Base-by-base conservation (phyloP, 2,888 invertebrate species). In the Scelioninae gen. 1 region DNA sequence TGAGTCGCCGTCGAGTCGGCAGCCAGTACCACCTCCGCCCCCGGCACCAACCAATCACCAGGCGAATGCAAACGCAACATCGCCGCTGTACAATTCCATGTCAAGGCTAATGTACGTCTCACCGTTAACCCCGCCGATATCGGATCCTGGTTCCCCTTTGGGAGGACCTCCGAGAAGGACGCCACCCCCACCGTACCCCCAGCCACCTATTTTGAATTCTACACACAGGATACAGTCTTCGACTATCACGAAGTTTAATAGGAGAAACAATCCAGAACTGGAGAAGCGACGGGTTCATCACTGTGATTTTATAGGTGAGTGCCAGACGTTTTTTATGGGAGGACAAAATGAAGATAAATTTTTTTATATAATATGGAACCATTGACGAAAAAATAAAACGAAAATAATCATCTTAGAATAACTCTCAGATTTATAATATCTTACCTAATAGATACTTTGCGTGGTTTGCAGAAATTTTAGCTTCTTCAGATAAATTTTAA, bases 251-350 rank as follows among this genome's bases (percentile, higher is more conserved):
- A 97, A 96, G 91, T 98, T 97, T 93, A 98, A 98, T 93, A 94
- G 98, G 86, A 94, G 98, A 91, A 98, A 98, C 93, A 99, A 99
- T 93, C 98, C 98, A 0, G 98, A 99, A 92, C 93, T 99, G 88
- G 98, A 99, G 93, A 98, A 98, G 93, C 94, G 98, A 87, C 94
- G 99, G 90, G 98, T 98, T 89, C 98, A 99, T 92, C 98, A 97
- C 93, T 99, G 99, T 94, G 97, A 98, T 94, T 98, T 97, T 93
- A 95, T 97, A 92, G 97, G 97, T 97, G 93, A n/a, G n/a, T n/a
- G n/a, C n/a, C n/a, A n/a, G n/a, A n/a, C n/a, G n/a, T n/a, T n/a
- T n/a, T n/a, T n/a, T n/a, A n/a, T n/a, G n/a, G n/a, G n/a, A n/a
- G n/a, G n/a, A n/a, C n/a, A n/a, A n/a, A n/a, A n/a, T n/a, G n/a